A percentile compares a stretch with the other conserved stretches of the same genome.
phyloP scores from a whole-genome alignment of 2,888 invertebrate species.

The Apoderus coryli region DNA sequence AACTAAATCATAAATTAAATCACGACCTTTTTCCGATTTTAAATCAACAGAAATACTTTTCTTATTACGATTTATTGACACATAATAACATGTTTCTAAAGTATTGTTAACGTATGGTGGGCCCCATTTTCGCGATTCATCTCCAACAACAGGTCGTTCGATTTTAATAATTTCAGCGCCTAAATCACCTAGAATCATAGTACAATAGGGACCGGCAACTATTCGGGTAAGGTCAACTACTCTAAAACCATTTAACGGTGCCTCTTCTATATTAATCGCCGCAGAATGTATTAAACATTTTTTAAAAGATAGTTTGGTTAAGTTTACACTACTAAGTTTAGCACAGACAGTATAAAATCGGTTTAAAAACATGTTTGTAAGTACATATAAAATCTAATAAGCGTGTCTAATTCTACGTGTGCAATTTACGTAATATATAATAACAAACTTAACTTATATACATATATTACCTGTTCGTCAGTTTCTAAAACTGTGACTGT shows the following conservation, averaged over 20 bases:
- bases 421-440: neutral
- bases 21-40: conserved; percentile 48
- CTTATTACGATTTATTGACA: conserved; percentile 87
- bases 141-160: conserved; percentile 68
- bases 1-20: conserved; percentile 56
- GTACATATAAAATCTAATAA: no score
- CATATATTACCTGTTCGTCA: conserved; percentile 26
- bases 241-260: conserved; percentile 54
- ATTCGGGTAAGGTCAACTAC: conserved; percentile 74
- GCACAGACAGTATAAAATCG: conserved; percentile 5
- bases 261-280: no score
- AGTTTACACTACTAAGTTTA: conserved; percentile 3
- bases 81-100: conserved; percentile 64
- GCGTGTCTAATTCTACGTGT: no score
- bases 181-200: conserved; percentile 84
- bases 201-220: conserved; percentile 87
- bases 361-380: no score
- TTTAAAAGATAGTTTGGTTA: conserved; percentile 7
- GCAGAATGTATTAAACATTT: no score
- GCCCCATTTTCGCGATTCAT: conserved; percentile 86
- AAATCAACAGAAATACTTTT: conserved; percentile 81
- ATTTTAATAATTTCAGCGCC: conserved; percentile 90
- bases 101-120: conserved; percentile 65
- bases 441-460: conserved; percentile 1
- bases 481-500: conserved; percentile 28